A percentile compares a stretch with the other conserved stretches of the same genome.
Evolutionary conservation across 92 coral and sea anemone genomes (phyloP).

Genomic region (Heliopora coerulea): DNA sequence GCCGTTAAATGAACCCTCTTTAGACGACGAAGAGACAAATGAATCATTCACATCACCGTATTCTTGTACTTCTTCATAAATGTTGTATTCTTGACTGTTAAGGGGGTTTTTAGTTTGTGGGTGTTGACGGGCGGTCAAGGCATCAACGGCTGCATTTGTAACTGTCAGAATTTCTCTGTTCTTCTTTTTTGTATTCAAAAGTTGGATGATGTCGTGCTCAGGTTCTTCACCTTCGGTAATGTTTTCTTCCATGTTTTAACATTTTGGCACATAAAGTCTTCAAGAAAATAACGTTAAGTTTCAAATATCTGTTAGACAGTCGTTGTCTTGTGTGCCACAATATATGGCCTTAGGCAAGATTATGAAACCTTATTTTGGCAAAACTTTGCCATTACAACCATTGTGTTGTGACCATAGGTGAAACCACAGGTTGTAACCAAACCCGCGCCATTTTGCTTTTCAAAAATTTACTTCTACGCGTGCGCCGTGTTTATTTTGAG

Average conservation of each 20-base stretch:
- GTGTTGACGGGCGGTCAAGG: constrained; percentile 52
- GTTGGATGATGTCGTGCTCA: constrained; percentile 27
- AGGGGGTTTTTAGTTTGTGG: not conserved
- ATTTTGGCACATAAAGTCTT: too few species aligned
- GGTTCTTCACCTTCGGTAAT: not conserved
- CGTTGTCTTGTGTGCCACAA: not conserved
- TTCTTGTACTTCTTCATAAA: constrained; percentile 30
- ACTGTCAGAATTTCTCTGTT: constrained; percentile 69
- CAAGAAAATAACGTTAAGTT: too few species aligned
- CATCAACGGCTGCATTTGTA: constrained; percentile 89
- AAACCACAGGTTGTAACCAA: too few species aligned
- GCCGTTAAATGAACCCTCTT: constrained; percentile 70
- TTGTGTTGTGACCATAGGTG: too few species aligned
- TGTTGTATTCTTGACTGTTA: constrained; percentile 18
- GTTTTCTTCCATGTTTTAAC: not conserved
- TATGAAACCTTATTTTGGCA: not conserved
- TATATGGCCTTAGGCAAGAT: not conserved
- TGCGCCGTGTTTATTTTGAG: not conserved
- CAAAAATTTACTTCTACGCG: not conserved
- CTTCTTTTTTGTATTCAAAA: constrained; percentile 38
- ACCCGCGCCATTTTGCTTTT: constrained; percentile 35
- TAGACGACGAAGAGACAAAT: constrained; percentile 18
- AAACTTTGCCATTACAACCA: not conserved
- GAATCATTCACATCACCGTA: constrained; percentile 11
- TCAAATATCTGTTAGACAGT: too few species aligned